These are phyloP conservation scores for Hyles vespertilio DNA, from an alignment of 1,140 invertebrate species.

Conservation along the genomic window DNA sequence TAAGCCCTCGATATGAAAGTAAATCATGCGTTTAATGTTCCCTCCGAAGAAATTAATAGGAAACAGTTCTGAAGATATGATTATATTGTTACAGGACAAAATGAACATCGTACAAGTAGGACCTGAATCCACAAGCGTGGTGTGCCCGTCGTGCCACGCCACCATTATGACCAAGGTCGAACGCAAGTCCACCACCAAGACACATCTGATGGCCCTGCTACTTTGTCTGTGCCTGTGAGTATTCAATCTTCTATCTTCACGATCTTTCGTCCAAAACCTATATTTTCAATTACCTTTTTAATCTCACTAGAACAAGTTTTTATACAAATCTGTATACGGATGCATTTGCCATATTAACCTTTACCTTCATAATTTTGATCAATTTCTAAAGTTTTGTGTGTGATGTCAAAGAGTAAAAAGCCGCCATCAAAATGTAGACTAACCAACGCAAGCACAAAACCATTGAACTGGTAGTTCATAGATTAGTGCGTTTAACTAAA, in stretches of 20 bases:
- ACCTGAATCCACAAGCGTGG: slow-evolving; percentile 55
- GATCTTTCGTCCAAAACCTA: not conserved
- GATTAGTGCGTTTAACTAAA: too few relatives aligned
- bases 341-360: not conserved
- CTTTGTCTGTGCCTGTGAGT: slow-evolving; percentile 6
- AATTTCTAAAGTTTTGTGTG: not conserved
- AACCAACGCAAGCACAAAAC: too few relatives aligned
- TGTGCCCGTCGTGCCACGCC: slow-evolving; percentile 74
- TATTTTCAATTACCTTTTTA: not conserved
- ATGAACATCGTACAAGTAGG: slow-evolving; percentile 53
- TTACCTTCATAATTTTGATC: not conserved
- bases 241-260: not conserved
- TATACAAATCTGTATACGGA: not conserved
- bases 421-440: too few relatives aligned
- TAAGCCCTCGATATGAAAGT: too few relatives aligned
- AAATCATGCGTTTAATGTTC: too few relatives aligned
- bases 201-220: slow-evolving; percentile 74
- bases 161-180: slow-evolving; percentile 70
- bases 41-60: too few relatives aligned
- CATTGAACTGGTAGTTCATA: too few relatives aligned
- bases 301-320: not conserved
- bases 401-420: too few relatives aligned
- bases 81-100: slow-evolving; percentile 10
- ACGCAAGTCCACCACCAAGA: slow-evolving; percentile 73
- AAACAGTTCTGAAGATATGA: not conserved